Evolutionary conservation across 2,888 invertebrate genomes (phyloP).

Genomic region (Molorchus minor): DNA sequence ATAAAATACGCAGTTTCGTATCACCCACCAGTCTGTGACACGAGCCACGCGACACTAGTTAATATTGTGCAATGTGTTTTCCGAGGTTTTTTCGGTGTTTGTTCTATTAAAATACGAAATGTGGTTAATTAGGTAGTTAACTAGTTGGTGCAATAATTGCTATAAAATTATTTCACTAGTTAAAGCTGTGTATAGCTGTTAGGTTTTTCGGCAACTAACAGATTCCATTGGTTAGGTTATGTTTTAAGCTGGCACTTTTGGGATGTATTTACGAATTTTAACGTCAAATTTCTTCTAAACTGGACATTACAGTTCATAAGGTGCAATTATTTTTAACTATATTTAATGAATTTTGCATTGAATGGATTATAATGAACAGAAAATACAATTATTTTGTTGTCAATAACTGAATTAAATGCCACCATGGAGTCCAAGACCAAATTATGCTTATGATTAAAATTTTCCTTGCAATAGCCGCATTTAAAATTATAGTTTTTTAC

Average conservation of each 20-base stretch:
- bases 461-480: too few species aligned
- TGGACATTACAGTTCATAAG: not conserved
- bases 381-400: too few species aligned
- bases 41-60: not conserved
- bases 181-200: not conserved
- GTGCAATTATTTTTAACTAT: conserved; percentile 1
- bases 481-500: too few species aligned
- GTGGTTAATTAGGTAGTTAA: not conserved
- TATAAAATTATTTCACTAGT: not conserved
- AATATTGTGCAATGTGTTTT: not conserved
- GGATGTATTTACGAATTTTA: conserved; percentile 1
- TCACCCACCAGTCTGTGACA: not conserved
- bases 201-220: not conserved
- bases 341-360: too few species aligned
- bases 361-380: too few species aligned
- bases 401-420: too few species aligned
- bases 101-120: not conserved
- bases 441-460: too few species aligned
- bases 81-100: not conserved
- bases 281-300: not conserved
- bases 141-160: not conserved
- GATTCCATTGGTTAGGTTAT: conserved; percentile 1
- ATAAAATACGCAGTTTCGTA: not conserved
- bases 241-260: not conserved
- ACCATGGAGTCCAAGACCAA: too few species aligned